Conservation (phyloP, 2,888 invertebrate species). For the Tanytarsus gracilentus region DNA sequence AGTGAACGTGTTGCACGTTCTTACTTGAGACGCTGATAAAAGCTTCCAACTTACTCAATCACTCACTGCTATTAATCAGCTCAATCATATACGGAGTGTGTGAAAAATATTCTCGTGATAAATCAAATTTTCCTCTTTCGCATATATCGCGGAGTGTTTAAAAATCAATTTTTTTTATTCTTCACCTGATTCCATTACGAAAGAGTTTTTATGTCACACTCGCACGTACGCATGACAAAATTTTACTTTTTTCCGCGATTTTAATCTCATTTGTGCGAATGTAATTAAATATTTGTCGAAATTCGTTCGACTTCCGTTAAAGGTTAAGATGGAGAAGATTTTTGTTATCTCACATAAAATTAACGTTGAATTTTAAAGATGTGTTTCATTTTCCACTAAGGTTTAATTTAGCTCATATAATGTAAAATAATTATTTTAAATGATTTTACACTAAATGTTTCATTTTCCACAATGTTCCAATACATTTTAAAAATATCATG, state of each 20-base stretch:
- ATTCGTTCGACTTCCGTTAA: not conserved
- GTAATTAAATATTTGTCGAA: not conserved
- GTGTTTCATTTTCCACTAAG: no score
- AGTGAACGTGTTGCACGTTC: slow-evolving; percentile 1
- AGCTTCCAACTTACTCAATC: slow-evolving; percentile 13
- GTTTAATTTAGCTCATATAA: no score
- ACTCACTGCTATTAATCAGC: slow-evolving; percentile 3
- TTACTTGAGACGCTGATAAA: not conserved
- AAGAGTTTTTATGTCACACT: not conserved
- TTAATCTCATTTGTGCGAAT: slow-evolving; percentile 12
- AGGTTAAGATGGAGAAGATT: no score
- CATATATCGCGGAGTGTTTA: no score
- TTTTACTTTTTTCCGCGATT: not conserved
- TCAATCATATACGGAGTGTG: slow-evolving; percentile 5
- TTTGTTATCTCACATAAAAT: no score
- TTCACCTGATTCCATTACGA: not conserved
- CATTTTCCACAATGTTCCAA: no score
- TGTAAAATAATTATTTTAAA: no score
- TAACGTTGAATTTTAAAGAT: no score
- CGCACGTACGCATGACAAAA: not conserved
- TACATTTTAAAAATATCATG: no score
- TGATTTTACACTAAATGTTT: no score
- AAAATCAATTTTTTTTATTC: not conserved
- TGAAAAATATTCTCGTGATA: not conserved
- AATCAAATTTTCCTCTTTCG: not conserved